Percentiles rank a stretch among this genome's conserved stretches.
Evolutionary conservation across 2,797 vertebrate genomes (phyloP).

Genomic region (Coluber constrictor): DNA sequence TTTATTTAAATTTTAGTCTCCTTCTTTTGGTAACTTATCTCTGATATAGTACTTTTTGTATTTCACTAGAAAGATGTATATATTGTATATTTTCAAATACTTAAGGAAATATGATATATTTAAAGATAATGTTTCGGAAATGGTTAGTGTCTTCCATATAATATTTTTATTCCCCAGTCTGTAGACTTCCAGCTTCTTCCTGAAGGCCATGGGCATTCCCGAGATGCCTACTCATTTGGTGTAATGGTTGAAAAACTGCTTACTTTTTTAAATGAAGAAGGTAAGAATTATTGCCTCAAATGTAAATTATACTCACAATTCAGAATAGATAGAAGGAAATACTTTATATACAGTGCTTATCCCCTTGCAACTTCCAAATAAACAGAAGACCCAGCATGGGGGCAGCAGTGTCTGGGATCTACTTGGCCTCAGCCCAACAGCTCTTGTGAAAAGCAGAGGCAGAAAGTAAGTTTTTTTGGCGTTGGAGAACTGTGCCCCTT

Average conservation of each 20-base stretch:
- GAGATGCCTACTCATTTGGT: constrained; percentile 91
- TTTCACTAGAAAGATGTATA: neutral
- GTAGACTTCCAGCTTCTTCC: constrained; percentile 78
- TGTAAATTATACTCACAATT: neutral
- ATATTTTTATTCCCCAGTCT: constrained; percentile 60
- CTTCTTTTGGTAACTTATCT: neutral
- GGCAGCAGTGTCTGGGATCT: no score
- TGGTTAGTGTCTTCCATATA: constrained; percentile 26
- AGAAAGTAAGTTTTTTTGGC: neutral
- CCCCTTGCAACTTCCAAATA: no score
- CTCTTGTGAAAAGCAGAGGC: neutral
- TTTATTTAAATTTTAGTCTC: neutral
- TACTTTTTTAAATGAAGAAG: constrained; percentile 76
- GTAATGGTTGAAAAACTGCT: constrained; percentile 82
- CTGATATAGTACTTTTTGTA: neutral
- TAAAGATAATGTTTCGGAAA: neutral
- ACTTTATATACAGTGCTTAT: neutral
- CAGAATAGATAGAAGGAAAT: neutral
- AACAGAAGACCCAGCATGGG: no score
- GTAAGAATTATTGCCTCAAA: constrained; percentile 69
- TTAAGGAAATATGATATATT: neutral
- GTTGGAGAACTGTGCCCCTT: neutral
- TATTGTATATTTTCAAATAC: neutral
- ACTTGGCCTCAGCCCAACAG: neutral
- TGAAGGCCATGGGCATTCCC: constrained; percentile 80